Evolutionary conservation across 2,797 vertebrate genomes (phyloP), one percentile per base, ranked within the genome.

Genomic region (Pitangus sulphuratus): DNA sequence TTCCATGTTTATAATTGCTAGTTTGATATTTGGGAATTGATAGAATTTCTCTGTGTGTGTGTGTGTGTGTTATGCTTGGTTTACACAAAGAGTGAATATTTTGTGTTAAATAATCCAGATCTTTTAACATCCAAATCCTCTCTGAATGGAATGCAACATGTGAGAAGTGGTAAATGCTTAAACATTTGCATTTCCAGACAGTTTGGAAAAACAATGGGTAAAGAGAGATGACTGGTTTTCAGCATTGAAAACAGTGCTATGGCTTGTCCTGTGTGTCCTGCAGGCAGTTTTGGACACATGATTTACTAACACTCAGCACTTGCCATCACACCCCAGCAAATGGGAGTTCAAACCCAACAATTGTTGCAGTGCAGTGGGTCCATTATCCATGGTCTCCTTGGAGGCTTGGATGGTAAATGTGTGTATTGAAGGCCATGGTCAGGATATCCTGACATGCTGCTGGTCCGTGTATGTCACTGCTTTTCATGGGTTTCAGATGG

Each of bases 271-370:
- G 39, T 81, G 69, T 78, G 51, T 78, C 28, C 60, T 57, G 53
- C 53, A 82, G 80, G 69, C 45, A 56, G 50, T n/a, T 85, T 83
- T 47, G 56, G 74, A 57, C 44, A n/a, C 12, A 0, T 26, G 47
- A 50, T 72, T 83, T 72, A 76, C 84, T 78, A 84, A 70, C 74
- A 87, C 60, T 81, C 72, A 56, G 80, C 79, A 58, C 84, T 68
- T 78, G 39, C 72, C 64, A 39, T 68, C 47, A 42, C 90, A 87
- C 77, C 74, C 60, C 81, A 80, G 76, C 35, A 56, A 91, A 94
- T 87, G 94, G 96, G 93, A 97, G 94, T 97, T 98, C 94, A 97
- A 95, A 97, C 94, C 94, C 13, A 95, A 94, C 94, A 96, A 68
- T 66, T 51, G 84, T 48, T 74, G 48, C 68, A 77, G 30, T 37